Evolutionary conservation across 2,113 vertebrate genomes (phyloP), one percentile per base, ranked within the genome.

Genomic region (Emberiza fucata): DNA sequence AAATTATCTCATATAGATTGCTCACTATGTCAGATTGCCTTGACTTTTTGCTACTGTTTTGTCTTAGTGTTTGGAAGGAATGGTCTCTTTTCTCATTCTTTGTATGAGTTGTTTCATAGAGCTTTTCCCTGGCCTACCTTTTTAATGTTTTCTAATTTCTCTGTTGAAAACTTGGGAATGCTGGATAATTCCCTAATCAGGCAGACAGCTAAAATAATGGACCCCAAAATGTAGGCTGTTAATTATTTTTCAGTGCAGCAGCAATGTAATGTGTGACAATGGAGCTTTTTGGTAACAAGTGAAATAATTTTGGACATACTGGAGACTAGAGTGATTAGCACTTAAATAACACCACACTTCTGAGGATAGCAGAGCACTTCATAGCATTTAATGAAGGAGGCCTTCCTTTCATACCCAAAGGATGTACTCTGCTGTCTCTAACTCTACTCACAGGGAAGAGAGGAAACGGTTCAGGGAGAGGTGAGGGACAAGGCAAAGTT

Each of bases 141-240:
- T 97, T 91, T 91, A 96, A 98, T 97, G 84, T 95, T 97, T 97
- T 97, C 92, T 98, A 96, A 85, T 97, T 97, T 97, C 83, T 97
- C 88, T 40, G 75, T 94, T 93, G 96, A 97, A 96, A 97, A 96
- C 90, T 92, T 97, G 95, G 97, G 96, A 97, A 97, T 98, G 97
- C 94, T 90, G 86, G 90, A 85, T 97, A 98, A 98, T 97, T 98
- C 97, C 96, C 97, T 93, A 89, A 97, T 96, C 94, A 95, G 81
- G 93, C 97, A 97, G 95, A 95, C 93, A 95, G 96, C 96, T 78
- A 78, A 97, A 96, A 94, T 97, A 97, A 97, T 94, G 92, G 79
- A 95, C 93, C 95, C 88, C 93, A 93, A 95, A 96, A 96, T 96
- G 86, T 95, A 95, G 54, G 86, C 96, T 96, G 97, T 97, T 97